Conservation (phyloP, 2,113 vertebrate genomes). For the Charina bottae region DNA sequence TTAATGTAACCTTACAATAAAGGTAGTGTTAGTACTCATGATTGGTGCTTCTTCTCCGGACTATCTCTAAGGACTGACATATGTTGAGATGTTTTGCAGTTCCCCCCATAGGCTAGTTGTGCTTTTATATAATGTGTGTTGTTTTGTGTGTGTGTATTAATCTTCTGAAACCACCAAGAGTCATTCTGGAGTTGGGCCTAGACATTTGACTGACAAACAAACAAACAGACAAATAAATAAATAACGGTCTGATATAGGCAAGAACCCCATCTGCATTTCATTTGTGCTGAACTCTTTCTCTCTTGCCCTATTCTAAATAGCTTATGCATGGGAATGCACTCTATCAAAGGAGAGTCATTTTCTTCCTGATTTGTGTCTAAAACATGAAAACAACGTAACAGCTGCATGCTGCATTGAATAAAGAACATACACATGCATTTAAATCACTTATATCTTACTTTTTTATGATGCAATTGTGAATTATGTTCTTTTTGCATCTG, state of each 20-base stretch:
- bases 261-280: conserved; percentile 37
- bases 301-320: conserved; percentile 53
- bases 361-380: conserved; percentile 79
- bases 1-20: no score
- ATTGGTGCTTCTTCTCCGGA: background rate
- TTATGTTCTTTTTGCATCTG: conserved; percentile 83
- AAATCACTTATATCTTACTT: conserved; percentile 87
- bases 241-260: background rate
- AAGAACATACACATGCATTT: conserved; percentile 86
- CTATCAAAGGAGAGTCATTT: conserved; percentile 72
- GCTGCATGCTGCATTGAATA: conserved; percentile 84
- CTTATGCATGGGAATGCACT: conserved; percentile 63
- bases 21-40: no score
- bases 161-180: background rate
- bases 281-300: conserved; percentile 29
- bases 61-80: background rate
- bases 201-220: background rate
- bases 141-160: background rate
- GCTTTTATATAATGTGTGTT: background rate
- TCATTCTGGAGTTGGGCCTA: no score
- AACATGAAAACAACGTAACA: conserved; percentile 85
- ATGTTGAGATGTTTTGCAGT: background rate
- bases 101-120: background rate
- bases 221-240: background rate
- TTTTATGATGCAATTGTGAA: conserved; percentile 80